These are phyloP conservation scores for Micronycteris hirsuta DNA, from an alignment of 2,113 vertebrate genomes.

Conservation along the genomic window DNA sequence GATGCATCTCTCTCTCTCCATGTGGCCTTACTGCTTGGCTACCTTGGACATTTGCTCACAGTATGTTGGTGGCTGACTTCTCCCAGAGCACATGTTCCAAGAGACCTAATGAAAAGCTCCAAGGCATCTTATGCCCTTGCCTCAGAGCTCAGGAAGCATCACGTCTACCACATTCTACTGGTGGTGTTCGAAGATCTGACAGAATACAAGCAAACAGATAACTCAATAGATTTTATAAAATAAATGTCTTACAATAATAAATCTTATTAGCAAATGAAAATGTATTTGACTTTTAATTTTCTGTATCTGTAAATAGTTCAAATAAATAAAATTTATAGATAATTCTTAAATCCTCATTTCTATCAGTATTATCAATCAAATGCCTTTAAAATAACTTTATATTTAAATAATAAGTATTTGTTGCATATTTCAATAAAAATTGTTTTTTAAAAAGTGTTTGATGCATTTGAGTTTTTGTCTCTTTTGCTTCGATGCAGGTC, in stretches of 20 bases:
- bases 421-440: neutral
- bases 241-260: neutral
- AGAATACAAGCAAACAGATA: too few species aligned
- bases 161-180: neutral
- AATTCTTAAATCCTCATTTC: conserved; percentile 13
- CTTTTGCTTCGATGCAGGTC: neutral
- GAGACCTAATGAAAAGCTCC: neutral
- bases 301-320: neutral
- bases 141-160: neutral
- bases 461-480: neutral
- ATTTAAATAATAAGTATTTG: neutral
- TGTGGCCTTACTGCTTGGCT: neutral
- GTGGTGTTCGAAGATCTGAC: too few species aligned
- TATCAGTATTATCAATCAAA: neutral
- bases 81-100: neutral
- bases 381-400: neutral
- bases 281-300: neutral
- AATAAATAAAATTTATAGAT: neutral
- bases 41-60: neutral
- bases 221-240: neutral
- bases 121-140: neutral
- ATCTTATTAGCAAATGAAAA: conserved; percentile 16
- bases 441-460: neutral
- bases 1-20: neutral
- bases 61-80: neutral